Base-by-base conservation (phyloP, 2,888 invertebrate species). In the Cryptocephalus moraei region DNA sequence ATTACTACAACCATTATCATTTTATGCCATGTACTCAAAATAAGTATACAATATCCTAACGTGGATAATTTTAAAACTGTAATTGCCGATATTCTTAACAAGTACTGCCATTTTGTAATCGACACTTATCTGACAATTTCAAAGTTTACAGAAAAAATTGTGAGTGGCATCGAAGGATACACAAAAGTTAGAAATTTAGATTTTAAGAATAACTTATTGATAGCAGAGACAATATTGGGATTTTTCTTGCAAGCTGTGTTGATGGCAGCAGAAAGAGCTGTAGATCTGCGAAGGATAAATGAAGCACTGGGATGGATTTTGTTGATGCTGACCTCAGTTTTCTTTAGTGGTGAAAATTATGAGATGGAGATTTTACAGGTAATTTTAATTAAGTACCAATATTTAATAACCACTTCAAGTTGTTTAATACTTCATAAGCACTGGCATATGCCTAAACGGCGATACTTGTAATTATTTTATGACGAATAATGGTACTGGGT, bases 221-320 rank as follows among this genome's bases (percentile, higher is more conserved):
- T 22, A 22, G 22, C 22, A 22, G 22, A 22, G 22, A 22, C 22
- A 22, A 4, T 22, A 11, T 36, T 56, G 36, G 62, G 63, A 45
- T 54, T 60, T 41, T 33, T 56, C 10, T 39, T 61, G 11, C 59
- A 64, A 50, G 41, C 58, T 8, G 39, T 60, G 43, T 39, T 53
- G 36, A 47, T 52, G 22, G 22, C 56, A 38, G 45, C 49, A 33
- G 54, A 52, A 12, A 49, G 46, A 44, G 51, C 46, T 9, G 31
- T 50, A 8, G 32, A 49, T 9, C 50, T 52, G 41, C 48, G 52
- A 48, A 62, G 59, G 54, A 32, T 55, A 0, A 59, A 58, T 53
- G 55, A 56, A 48, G 39, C 55, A 22, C 45, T 62, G 32, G 56
- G 59, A 11, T 63, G 62, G 63, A 48, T 55, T 33, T 49, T 59